Base-by-base conservation (phyloP, 2,797 vertebrate genomes). In the Spondyliosoma cantharus region DNA sequence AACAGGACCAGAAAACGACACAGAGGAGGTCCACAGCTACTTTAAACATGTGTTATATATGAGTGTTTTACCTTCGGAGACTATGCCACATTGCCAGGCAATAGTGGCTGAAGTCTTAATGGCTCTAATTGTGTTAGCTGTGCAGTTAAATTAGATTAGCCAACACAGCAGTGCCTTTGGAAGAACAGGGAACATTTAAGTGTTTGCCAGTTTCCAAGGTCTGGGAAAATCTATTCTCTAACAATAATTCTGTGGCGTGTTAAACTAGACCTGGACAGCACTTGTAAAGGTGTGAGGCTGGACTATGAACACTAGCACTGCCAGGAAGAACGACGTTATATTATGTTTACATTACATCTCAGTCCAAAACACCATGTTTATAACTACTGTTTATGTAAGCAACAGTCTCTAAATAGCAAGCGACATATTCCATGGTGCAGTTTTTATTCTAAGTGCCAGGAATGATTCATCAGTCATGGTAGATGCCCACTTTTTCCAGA, bases 391-490 rank as follows among this genome's bases (percentile, higher is more conserved):
- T 83, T 78, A 72, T 83, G 71, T 50, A 75, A 82, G 75, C 46
- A 76, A 13, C 15, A 9, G n/a, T 62, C 69, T 72, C 72, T 53
- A 57, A 82, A 78, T 56, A 59, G 63, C 32, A 76, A 60, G 54
- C 57, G 53, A 46, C 56, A 49, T 73, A 63, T 71, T 84, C 71
- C 62, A 63, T 54, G 69, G 29, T 70, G 75, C 25, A 22, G 49
- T 68, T 80, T 80, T 71, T 48, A 24, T 76, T 71, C 45, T 15
- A 45, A 37, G 59, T 49, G 76, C 75, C 89, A 90, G 79, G 16
- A 75, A 69, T 79, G 77, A 87, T 80, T 88, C 77, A 68, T 60
- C 66, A 57, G 59, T 53, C 70, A 45, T 20, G 68, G 60, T 45
- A 62, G 76, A 58, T 17, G 27, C 69, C 25, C 80, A 68, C 68